Evolutionary conservation across 2,797 vertebrate genomes (phyloP).

Genomic region (Nyctibius grandis): DNA sequence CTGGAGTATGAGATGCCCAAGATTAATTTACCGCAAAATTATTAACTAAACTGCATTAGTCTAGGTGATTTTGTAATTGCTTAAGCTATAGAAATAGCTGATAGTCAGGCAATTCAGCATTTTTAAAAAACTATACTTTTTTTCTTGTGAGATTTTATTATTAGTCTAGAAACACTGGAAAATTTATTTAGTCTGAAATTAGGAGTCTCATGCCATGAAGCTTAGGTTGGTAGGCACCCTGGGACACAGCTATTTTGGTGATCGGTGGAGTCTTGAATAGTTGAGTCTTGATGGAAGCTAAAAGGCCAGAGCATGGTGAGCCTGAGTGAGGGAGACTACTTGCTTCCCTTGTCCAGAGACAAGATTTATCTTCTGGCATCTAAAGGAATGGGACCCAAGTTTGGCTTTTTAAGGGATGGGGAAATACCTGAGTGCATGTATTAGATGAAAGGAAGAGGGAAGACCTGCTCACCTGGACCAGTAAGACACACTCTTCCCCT

Average conservation of each 20-base stretch:
- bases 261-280: neutral
- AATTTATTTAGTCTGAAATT: neutral
- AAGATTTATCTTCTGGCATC: neutral
- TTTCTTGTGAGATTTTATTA: neutral
- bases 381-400: neutral
- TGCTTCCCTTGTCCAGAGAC: neutral
- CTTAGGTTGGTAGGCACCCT: neutral
- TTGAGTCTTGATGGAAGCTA: neutral
- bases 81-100: neutral
- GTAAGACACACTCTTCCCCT: rapidly evolving
- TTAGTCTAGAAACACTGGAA: neutral
- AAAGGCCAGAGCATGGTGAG: neutral
- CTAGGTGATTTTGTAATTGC: neutral
- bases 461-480: neutral
- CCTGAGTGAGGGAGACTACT: rapidly evolving
- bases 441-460: neutral
- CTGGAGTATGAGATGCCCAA: neutral
- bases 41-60: neutral
- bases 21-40: neutral
- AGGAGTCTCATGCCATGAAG: neutral
- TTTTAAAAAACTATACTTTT: neutral
- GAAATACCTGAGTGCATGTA: rapidly evolving
- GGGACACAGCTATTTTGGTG: neutral
- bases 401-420: neutral
- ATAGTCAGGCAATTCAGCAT: neutral